Base-by-base conservation (phyloP, 2,113 vertebrate genomes). In the Paraplagusia blochii region DNA sequence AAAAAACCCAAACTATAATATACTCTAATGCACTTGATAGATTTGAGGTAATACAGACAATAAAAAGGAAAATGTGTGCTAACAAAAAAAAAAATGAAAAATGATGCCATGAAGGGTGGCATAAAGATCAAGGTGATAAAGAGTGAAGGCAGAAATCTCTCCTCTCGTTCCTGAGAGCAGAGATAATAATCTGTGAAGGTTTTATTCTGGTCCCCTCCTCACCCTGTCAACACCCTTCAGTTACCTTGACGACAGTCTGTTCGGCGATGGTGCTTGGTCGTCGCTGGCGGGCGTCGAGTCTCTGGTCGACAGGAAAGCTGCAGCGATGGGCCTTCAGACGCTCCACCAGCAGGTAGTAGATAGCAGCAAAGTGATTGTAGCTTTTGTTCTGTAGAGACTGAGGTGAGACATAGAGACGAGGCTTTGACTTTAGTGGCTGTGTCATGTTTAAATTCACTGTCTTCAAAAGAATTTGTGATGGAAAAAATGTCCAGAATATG, bases 301-400 rank as follows among this genome's bases (percentile, higher is more conserved):
- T 87, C 79, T 95, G 93, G 72, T 99, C 97, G 51, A 98, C 93
- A 0, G 96, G 97, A 83, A 99, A 99, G 75, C 97, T 99, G 74
- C 95, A 98, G 73, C 96, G 90, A 44, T 99, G 97, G 0, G 95
- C 94, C 73, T 95, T 97, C 18, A 99, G 93, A 54, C 97, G 92
- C 83, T 99, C 97, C 81, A 99, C 94, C 83, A 99, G 79, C 85
- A 99, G 86, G 89, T 93, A 98, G 81, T 99, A 99, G 84, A 99
- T 99, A 66, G 97, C 97, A 85, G 95, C 95, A 80, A 98, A 99
- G 90, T 99, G 96, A 90, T 99, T 98, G 72, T 98, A 99, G 82
- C 95, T 98, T 88, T 96, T 97, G 90, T 95, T 95, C 90, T 98
- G 94, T 74, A 99, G 88, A 69, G 97, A 97, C 97, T 99, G 88